Conservation (phyloP, 2,888 invertebrate species). For the Leucoptera coffeella region DNA sequence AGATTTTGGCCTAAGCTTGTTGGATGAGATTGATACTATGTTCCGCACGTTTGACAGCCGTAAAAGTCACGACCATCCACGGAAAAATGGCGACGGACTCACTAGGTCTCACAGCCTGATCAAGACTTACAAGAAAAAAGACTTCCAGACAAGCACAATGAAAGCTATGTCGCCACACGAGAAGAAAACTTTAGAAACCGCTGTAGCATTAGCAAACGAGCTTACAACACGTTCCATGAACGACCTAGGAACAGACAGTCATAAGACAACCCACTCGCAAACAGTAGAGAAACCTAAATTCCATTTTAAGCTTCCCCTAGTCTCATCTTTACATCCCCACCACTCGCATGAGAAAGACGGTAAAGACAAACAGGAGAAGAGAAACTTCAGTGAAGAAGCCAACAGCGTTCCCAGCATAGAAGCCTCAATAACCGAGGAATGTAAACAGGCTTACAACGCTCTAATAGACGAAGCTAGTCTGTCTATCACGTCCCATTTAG, state of each 20-base stretch:
- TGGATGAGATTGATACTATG: too few species aligned
- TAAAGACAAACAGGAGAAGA: slow-evolving; percentile 59
- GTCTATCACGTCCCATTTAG: too few species aligned
- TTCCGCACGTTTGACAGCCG: too few species aligned
- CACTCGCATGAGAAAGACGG: not conserved
- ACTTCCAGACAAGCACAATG: slow-evolving; percentile 56
- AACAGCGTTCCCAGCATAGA: slow-evolving; percentile 81
- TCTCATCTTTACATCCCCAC: slow-evolving; percentile 8
- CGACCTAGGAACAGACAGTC: slow-evolving; percentile 44
- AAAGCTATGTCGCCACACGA: slow-evolving; percentile 93
- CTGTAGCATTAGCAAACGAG: slow-evolving; percentile 90
- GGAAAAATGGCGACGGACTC: too few species aligned
- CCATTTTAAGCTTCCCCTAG: slow-evolving; percentile 25
- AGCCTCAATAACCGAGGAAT: slow-evolving; percentile 89
- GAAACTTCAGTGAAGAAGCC: slow-evolving; percentile 88
- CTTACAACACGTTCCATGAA: slow-evolving; percentile 72
- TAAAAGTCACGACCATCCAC: too few species aligned
- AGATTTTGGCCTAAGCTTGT: too few species aligned
- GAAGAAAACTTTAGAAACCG: slow-evolving; percentile 84
- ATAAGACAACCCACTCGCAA: slow-evolving; percentile 54
- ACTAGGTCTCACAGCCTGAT: too few species aligned
- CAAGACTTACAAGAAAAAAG: too few species aligned
- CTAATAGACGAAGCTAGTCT: slow-evolving; percentile 72
- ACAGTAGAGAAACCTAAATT: slow-evolving; percentile 68
- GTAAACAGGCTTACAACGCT: slow-evolving; percentile 88